Conservation (phyloP, 2,113 vertebrate genomes). For the Balaeniceps rex region DNA sequence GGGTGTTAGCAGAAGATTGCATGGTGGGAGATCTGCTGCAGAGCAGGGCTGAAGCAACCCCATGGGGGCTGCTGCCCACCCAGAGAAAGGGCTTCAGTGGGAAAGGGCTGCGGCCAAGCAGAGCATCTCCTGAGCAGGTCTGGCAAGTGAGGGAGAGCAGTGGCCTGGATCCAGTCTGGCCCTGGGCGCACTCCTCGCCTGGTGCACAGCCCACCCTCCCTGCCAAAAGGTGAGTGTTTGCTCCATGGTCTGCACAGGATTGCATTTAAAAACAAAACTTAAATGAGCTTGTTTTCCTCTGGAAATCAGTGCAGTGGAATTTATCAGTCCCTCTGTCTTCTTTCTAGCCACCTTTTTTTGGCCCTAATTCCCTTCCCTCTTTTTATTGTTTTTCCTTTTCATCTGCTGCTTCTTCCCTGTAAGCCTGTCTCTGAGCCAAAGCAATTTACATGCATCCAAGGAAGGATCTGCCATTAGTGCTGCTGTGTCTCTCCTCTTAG, state of each 20-base stretch:
- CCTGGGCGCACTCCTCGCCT: background rate
- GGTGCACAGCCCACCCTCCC: background rate
- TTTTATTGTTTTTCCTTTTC: background rate
- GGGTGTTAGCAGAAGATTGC: background rate
- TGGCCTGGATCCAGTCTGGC: background rate
- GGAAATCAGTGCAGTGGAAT: background rate
- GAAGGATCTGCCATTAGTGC: slow-evolving; percentile 31
- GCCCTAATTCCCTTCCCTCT: background rate
- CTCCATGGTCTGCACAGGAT: background rate
- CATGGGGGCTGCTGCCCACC: background rate
- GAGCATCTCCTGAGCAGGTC: background rate
- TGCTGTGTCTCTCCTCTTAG: slow-evolving; percentile 14
- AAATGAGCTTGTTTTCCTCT: background rate
- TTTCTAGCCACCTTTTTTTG: no score
- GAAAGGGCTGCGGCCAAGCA: background rate
- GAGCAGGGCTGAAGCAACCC: background rate
- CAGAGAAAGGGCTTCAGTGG: background rate
- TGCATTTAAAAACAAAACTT: background rate
- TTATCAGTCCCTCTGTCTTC: background rate
- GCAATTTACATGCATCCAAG: slow-evolving; percentile 15
- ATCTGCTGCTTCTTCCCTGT: background rate
- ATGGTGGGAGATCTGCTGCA: background rate
- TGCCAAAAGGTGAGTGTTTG: background rate
- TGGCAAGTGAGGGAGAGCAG: background rate
- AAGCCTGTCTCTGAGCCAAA: slow-evolving; percentile 11